These are phyloP conservation scores for Sebastiscus tertius DNA, from an alignment of 2,797 vertebrate genomes.

Conservation along the genomic window DNA sequence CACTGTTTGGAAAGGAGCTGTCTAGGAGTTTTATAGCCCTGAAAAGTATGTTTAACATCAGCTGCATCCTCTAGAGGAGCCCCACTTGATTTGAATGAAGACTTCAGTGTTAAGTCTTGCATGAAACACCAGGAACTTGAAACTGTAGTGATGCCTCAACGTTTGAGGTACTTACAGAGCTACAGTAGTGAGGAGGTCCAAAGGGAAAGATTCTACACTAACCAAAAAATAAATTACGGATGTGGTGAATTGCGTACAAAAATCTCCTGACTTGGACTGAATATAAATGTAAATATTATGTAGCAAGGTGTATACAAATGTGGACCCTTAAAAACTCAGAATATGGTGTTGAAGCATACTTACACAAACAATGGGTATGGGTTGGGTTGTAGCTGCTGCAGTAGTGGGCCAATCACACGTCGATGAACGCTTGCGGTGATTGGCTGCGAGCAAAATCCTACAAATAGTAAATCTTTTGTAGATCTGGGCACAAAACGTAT, in stretches of 20 bases:
- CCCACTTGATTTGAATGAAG: constrained; percentile 3
- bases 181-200: neutral
- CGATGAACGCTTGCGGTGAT: no score
- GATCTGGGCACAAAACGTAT: no score
- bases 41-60: constrained; percentile 1
- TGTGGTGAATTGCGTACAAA: neutral
- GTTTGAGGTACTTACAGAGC: neutral
- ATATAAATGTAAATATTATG: neutral
- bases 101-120: neutral
- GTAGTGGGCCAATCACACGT: no score
- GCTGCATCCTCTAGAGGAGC: neutral
- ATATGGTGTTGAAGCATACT: neutral
- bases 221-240: neutral
- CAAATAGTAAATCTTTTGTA: no score
- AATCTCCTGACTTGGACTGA: neutral
- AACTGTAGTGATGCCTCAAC: neutral
- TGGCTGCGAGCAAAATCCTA: no score
- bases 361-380: no score
- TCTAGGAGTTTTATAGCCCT: neutral
- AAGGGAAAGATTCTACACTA: neutral
- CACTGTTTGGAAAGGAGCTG: neutral
- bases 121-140: neutral
- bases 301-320: neutral
- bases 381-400: no score
- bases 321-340: neutral